Evolutionary conservation across 2,797 vertebrate genomes (phyloP).

Genomic region (Petrocephalus sullivani): DNA sequence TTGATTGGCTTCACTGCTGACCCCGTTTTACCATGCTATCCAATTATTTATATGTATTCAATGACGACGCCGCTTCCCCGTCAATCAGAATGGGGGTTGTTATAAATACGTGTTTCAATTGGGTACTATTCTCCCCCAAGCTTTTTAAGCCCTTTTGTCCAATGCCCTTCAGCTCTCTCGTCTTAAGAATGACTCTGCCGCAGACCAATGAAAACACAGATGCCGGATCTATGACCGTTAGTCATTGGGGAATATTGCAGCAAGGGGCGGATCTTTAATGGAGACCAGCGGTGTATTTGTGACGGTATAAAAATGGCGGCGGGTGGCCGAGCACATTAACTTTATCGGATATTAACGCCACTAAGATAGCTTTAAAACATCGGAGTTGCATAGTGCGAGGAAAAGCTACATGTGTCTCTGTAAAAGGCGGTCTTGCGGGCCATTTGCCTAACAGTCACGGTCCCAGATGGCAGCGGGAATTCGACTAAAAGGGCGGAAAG

Average conservation of each 20-base stretch:
- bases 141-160: constrained; percentile 24
- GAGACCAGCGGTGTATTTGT: constrained; percentile 59
- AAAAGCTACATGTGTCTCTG: not conserved
- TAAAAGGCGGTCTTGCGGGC: constrained; percentile 4
- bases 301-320: constrained; percentile 82
- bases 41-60: constrained; percentile 23
- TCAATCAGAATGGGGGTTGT: constrained; percentile 31
- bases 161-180: not conserved
- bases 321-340: constrained; percentile 50
- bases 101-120: constrained; percentile 26
- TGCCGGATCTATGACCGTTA: constrained; percentile 26
- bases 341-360: constrained; percentile 42
- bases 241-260: constrained; percentile 29
- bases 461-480: constrained; percentile 15
- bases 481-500: constrained; percentile 22
- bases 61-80: constrained; percentile 20
- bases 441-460: not conserved
- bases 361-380: not conserved
- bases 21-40: constrained; percentile 16
- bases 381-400: constrained; percentile 16
- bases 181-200: constrained; percentile 32
- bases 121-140: not conserved
- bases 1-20: constrained; percentile 25
- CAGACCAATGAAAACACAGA: constrained; percentile 36
- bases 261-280: constrained; percentile 43